These are phyloP conservation scores for Drosophila testacea DNA, from an alignment of 2,888 invertebrate species.

Conservation along the genomic window DNA sequence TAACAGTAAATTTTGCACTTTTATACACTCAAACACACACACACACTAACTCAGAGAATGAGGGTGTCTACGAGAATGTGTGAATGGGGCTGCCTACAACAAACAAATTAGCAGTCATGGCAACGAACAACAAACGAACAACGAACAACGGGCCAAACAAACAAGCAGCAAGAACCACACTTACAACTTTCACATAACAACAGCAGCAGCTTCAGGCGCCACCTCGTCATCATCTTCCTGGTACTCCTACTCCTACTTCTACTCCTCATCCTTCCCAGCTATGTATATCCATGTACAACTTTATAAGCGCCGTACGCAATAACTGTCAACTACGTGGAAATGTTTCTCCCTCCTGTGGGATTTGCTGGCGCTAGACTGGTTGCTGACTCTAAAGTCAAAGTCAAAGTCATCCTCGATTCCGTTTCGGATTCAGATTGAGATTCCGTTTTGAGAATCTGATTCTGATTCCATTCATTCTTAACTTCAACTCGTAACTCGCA, in stretches of 20 bases:
- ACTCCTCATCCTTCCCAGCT: slow-evolving; percentile 3
- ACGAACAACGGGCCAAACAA: slow-evolving; percentile 55
- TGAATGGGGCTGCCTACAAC: slow-evolving; percentile 76
- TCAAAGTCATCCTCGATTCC: slow-evolving; percentile 50
- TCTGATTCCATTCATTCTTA: slow-evolving; percentile 74
- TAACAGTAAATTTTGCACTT: slow-evolving; percentile 79
- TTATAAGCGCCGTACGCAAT: slow-evolving; percentile 70
- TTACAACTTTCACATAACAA: slow-evolving; percentile 53
- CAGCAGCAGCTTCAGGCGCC: slow-evolving; percentile 45
- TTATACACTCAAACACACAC: slow-evolving; percentile 37
- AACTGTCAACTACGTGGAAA: slow-evolving; percentile 54
- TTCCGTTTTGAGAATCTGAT: slow-evolving; percentile 36
- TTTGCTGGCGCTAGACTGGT: slow-evolving; percentile 41
- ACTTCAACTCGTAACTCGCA: slow-evolving; percentile 18
- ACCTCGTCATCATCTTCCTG: slow-evolving; percentile 3
- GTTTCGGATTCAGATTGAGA: slow-evolving; percentile 40
- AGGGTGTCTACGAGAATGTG: slow-evolving; percentile 61
- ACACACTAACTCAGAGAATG: slow-evolving; percentile 3
- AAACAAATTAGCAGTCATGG: slow-evolving; percentile 79
- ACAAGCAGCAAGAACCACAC: slow-evolving; percentile 55
- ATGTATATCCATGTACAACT: slow-evolving; percentile 64
- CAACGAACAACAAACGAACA: slow-evolving; percentile 60
- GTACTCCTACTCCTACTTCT: not conserved
- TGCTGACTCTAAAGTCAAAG: slow-evolving; percentile 42
- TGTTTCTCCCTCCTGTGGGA: slow-evolving; percentile 15